phyloP scores from a whole-genome alignment of 2,113 vertebrate genomes.

The Strix uralensis region DNA sequence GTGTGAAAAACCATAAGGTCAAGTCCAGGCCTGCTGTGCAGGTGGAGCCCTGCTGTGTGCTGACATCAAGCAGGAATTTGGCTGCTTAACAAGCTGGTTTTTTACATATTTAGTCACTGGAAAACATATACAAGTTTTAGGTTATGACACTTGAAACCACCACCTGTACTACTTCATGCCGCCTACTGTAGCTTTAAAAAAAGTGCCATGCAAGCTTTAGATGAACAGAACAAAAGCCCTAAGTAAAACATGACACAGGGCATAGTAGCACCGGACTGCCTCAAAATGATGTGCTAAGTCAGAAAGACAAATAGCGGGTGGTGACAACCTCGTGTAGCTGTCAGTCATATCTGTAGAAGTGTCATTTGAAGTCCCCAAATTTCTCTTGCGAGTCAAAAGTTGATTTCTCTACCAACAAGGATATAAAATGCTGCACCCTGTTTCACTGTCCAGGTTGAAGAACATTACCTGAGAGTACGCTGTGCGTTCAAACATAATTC shows the following conservation, averaged over 20 bases:
- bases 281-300: background rate
- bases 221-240: background rate
- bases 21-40: background rate
- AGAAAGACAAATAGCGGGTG: background rate
- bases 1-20: background rate
- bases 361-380: background rate
- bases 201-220: background rate
- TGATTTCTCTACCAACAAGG: background rate
- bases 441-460: background rate
- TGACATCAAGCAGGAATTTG: background rate
- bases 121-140: background rate
- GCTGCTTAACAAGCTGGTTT: background rate
- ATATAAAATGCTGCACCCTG: background rate
- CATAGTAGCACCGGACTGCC: background rate
- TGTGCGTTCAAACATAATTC: background rate
- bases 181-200: background rate
- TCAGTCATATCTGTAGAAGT: background rate
- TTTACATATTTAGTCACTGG: background rate
- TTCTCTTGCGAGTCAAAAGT: background rate
- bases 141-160: background rate
- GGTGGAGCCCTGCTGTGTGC: background rate
- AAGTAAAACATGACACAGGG: background rate
- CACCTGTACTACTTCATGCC: background rate
- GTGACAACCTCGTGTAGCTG: background rate
- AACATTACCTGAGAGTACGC: accelerated